Evolutionary conservation across 2,888 invertebrate species (phyloP).

Genomic region (Andrena trimmerana): DNA sequence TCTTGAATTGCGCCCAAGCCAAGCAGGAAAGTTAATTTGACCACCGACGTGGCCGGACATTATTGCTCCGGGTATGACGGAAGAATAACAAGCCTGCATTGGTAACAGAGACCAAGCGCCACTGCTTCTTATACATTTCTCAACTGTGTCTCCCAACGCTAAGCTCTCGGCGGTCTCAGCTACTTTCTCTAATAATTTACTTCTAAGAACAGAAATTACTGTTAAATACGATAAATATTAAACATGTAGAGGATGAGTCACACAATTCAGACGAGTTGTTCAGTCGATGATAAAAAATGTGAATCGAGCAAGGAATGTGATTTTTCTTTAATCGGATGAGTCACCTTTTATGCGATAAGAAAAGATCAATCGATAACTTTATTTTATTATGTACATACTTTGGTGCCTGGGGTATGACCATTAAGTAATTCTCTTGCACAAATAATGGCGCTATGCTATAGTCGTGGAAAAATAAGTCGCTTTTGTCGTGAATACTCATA

Average conservation of each 20-base stretch:
- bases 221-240: background rate
- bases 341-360: background rate
- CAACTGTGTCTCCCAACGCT: slow-evolving; percentile 94
- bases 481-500: slow-evolving; percentile 93
- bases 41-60: slow-evolving; percentile 93
- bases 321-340: background rate
- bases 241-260: background rate
- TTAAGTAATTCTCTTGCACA: slow-evolving; percentile 98
- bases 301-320: background rate
- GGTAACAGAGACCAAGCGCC: slow-evolving; percentile 96
- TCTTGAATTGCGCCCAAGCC: slow-evolving; percentile 98
- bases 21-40: slow-evolving; percentile 96
- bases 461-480: slow-evolving; percentile 98
- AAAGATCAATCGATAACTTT: background rate
- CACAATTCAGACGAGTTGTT: background rate
- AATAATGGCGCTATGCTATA: slow-evolving; percentile 98
- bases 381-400: slow-evolving; percentile 86
- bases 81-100: slow-evolving; percentile 94
- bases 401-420: slow-evolving; percentile 91
- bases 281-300: slow-evolving; percentile 67
- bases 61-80: slow-evolving; percentile 95
- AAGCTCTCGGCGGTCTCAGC: slow-evolving; percentile 95
- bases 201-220: slow-evolving; percentile 18
- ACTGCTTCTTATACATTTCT: slow-evolving; percentile 91
- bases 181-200: slow-evolving; percentile 87